These are phyloP conservation scores for Barypeithes pellucidus DNA, from an alignment of 2,888 invertebrate genomes.

Conservation along the genomic window DNA sequence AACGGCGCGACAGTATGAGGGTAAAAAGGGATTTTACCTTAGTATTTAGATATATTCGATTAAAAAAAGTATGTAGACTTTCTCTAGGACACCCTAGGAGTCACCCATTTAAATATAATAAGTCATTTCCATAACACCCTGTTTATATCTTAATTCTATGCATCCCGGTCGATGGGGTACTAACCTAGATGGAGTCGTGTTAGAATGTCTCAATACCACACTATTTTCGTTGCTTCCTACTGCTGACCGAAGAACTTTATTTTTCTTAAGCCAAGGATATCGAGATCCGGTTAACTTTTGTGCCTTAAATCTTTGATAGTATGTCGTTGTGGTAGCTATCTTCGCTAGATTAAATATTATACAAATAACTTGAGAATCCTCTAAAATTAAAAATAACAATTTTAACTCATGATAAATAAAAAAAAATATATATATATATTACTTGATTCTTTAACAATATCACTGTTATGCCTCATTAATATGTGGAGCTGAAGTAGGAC, in stretches of 20 bases:
- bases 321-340: conserved; percentile 80
- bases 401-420: conserved; percentile 16
- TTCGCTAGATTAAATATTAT: conserved; percentile 79
- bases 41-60: too few species aligned
- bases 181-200: conserved; percentile 10
- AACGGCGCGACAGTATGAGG: too few species aligned
- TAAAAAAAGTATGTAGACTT: too few species aligned
- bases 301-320: conserved; percentile 85
- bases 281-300: conserved; percentile 82
- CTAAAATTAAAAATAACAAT: conserved; percentile 67
- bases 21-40: too few species aligned
- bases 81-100: too few species aligned
- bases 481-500: conserved; percentile 79
- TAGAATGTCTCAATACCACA: conserved; percentile 51
- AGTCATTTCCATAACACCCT: too few species aligned
- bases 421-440: conserved; percentile 29
- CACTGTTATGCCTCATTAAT: conserved; percentile 75
- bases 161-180: too few species aligned
- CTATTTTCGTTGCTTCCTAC: conserved; percentile 16
- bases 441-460: conserved; percentile 79
- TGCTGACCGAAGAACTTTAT: conserved; percentile 40
- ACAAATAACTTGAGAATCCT: conserved; percentile 78
- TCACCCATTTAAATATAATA: too few species aligned
- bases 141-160: too few species aligned
- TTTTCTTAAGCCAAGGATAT: conserved; percentile 80